Base-by-base conservation (phyloP, 2,113 vertebrate genomes). In the Poicephalus meyeri region DNA sequence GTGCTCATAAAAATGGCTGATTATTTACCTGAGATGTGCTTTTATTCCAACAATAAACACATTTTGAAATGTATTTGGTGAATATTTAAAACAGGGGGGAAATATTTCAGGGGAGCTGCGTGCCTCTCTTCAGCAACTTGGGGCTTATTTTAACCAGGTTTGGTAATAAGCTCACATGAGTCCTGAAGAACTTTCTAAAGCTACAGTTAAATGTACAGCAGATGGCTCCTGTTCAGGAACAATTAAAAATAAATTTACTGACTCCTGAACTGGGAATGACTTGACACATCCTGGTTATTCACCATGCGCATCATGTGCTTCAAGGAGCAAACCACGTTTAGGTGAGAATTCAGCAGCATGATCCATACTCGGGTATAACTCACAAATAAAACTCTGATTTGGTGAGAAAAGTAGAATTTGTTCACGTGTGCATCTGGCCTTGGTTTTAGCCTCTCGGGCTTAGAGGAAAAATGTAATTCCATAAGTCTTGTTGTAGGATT, bases 171-270 rank as follows among this genome's bases (percentile, higher is more conserved):
- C 61, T 86, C 35, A 9, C 53, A 10, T 15, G 50, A 72, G 60
- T 64, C 89, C 87, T 93, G 73, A 79, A 11, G 86, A 93, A 83
- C 80, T 80, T 92, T 91, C 64, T 55, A 24, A 92, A 80, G 89
- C 91, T 93, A 41, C 88, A 77, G 10, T 89, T 88, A 50, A 88
- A 79, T 6, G 39, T 52, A 2, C 20, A 66, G 87, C 97, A 97
- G 96, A 90, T 97, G 93, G 88, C 83, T 53, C 73, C 49, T 84
- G 84, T 16, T 92, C 81, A 74, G 71, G 88, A 95, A 91, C 70
- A 90, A 95, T 95, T 96, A 94, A 96, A 96, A 88, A 74, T 94
- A 50, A 93, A 95, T 91, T 91, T 90, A 86, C 85, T 73, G 88
- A 91, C 82, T 96, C 91, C 84, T 92, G 90, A 89, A 73, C 86